Evolutionary conservation across 1,140 invertebrate species (phyloP), one percentile per base, ranked within the genome.

Genomic region (Phenacoccus solenopsis): DNA sequence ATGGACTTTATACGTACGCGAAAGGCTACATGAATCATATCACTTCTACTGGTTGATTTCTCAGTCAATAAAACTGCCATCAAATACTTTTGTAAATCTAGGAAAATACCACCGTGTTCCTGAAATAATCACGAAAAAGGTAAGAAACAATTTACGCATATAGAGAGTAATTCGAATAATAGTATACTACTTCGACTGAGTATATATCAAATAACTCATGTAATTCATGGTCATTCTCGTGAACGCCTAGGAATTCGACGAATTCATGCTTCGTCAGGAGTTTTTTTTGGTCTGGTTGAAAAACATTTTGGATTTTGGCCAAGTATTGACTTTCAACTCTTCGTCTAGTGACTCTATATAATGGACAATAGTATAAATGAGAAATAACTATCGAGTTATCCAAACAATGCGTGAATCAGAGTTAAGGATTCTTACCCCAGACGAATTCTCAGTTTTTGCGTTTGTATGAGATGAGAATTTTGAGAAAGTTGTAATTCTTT

Each of bases 401-500:
- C n/a, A 38, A 38, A 38, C 32, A 38, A 38, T 10, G n/a, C 9
- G n/a, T 10, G n/a, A 38, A 38, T 10, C 9, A 38, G n/a, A 38
- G n/a, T n/a, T n/a, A n/a, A n/a, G n/a, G n/a, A n/a, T n/a, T 72
- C 77, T 78, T 78, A 90, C 87, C 86, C 87, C 24, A 91, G 80
- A 74, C 84, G 82, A 61, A 83, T 82, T 68, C 90, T 83, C 9
- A 91, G 79, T 74, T 92, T 90, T 72, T 87, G 84, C 67, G 87
- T 86, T 76, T 93, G 90, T 3, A 94, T 84, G 28, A 92, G 83
- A 16, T 82, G 84, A 12, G 87, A 84, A 5, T 87, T 85, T 72
- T 85, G 82, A 0, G 91, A 90, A 20, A 95, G 81, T 73, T 91
- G 87, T 72, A 93, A 82, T 75, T 89, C 86, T 75, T 89, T 89